Evolutionary conservation across 2,113 vertebrate species (phyloP).

Genomic region (Ivindomyrus marchei): DNA sequence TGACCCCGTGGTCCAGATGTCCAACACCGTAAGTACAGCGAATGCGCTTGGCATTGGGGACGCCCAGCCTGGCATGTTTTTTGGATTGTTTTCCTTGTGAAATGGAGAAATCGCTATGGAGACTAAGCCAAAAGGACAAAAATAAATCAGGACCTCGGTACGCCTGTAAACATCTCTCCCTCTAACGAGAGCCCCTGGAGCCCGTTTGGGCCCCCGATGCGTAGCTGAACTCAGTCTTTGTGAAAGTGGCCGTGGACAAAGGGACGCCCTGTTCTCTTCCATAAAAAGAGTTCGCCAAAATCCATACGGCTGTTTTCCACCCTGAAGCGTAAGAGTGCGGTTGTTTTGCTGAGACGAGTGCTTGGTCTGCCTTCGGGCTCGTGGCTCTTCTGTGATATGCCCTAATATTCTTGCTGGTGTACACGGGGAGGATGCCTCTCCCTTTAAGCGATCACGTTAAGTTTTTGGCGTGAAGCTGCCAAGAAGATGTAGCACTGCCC

Average conservation of each 20-base stretch:
- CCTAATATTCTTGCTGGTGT: neutral
- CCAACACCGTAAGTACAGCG: slow-evolving; percentile 79
- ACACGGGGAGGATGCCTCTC: neutral
- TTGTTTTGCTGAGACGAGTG: neutral
- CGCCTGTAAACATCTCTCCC: neutral
- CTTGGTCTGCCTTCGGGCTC: neutral
- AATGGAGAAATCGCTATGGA: neutral
- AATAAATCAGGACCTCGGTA: neutral
- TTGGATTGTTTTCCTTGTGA: neutral
- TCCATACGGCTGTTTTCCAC: neutral
- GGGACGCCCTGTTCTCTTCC: slow-evolving; percentile 32
- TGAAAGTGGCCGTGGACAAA: slow-evolving; percentile 23
- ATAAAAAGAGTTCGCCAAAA: slow-evolving; percentile 18
- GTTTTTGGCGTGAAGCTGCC: neutral
- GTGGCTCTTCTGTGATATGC: neutral
- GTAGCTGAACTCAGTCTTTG: slow-evolving; percentile 14
- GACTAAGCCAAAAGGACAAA: slow-evolving; percentile 7
- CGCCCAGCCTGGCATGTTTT: neutral
- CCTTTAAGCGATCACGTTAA: neutral
- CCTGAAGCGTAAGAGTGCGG: neutral
- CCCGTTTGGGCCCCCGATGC: slow-evolving; percentile 26
- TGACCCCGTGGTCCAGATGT: slow-evolving; percentile 80
- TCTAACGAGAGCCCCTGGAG: neutral
- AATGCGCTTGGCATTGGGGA: neutral
- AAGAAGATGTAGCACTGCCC: neutral